A percentile compares a stretch with the other conserved stretches of the same genome.
phyloP scores from a whole-genome alignment of 2,113 vertebrate species.

The Crocuta crocuta region DNA sequence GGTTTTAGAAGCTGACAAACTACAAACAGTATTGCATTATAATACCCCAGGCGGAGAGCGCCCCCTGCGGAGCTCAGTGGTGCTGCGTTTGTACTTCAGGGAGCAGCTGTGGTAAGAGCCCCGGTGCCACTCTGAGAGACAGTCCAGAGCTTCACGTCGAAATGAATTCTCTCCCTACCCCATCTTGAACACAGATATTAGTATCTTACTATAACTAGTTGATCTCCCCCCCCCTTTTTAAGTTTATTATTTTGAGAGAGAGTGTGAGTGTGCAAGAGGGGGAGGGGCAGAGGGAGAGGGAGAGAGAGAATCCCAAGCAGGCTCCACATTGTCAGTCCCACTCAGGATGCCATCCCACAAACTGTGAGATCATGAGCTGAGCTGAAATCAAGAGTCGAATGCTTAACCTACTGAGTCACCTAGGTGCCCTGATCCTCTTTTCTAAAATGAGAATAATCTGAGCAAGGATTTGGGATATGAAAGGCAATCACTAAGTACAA shows the following conservation, averaged over 20 bases:
- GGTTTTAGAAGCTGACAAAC: background rate
- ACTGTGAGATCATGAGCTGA: no score
- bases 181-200: background rate
- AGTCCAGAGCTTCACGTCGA: background rate
- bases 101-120: background rate
- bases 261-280: no score
- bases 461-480: background rate
- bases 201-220: background rate
- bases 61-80: background rate
- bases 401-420: no score
- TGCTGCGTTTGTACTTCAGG: no score
- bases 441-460: background rate
- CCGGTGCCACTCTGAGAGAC: background rate
- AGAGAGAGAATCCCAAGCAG: no score
- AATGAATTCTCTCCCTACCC: background rate
- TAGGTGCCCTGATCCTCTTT: background rate
- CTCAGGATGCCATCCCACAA: no score
- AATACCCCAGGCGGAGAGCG: rapidly evolving
- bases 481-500: background rate
- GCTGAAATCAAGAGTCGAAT: no score
- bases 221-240: background rate
- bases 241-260: no score
- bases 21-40: rapidly evolving
- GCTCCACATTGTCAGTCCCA: no score
- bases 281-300: no score